Conservation (phyloP, 2,797 vertebrate species). For the Hephaestus fuliginosus region DNA sequence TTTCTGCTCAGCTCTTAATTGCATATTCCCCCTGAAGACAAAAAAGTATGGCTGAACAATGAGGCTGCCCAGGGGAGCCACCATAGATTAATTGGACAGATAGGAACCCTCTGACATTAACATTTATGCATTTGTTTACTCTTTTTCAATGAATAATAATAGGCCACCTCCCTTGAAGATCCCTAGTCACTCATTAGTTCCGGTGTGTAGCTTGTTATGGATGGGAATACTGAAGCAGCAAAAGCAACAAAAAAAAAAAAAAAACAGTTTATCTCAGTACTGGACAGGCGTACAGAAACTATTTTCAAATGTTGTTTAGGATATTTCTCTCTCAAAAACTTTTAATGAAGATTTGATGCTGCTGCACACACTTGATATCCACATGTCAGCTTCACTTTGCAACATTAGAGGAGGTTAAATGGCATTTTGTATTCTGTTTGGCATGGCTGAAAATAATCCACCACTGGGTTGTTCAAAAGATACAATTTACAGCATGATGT, state of each 20-base stretch:
- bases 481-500: background rate
- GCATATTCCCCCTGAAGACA: constrained; percentile 76
- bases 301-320: constrained; percentile 33
- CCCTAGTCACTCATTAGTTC: constrained; percentile 82
- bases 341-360: constrained; percentile 51
- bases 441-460: background rate
- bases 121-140: constrained; percentile 84
- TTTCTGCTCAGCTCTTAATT: constrained; percentile 70
- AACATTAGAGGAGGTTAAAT: constrained; percentile 16
- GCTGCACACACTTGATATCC: constrained; percentile 3
- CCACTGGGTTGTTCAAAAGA: background rate
- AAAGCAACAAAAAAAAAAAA: background rate
- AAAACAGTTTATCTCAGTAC: constrained; percentile 32
- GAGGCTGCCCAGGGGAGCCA: constrained; percentile 73
- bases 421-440: constrained; percentile 9
- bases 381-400: constrained; percentile 11
- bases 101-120: constrained; percentile 81
- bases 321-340: constrained; percentile 35
- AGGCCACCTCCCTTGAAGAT: constrained; percentile 78
- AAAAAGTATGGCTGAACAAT: constrained; percentile 76
- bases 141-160: constrained; percentile 84
- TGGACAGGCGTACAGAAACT: constrained; percentile 45
- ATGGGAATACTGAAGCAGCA: constrained; percentile 69
- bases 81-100: constrained; percentile 83
- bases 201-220: constrained; percentile 73